Evolutionary conservation across 1,140 invertebrate species (phyloP).

Genomic region (Sinella curviseta): DNA sequence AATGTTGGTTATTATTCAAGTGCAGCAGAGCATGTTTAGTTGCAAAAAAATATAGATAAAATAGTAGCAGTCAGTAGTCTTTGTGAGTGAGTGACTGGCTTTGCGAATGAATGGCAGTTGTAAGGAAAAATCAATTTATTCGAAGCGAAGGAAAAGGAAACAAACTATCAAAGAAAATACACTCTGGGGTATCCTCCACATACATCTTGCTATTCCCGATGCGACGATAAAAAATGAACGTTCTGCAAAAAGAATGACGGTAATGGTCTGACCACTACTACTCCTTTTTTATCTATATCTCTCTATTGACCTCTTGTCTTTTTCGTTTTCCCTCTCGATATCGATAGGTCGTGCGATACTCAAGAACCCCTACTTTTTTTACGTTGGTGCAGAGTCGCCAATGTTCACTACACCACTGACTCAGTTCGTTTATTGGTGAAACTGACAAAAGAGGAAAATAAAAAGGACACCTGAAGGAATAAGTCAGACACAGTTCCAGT

Average conservation of each 20-base stretch:
- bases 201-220: neutral
- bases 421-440: neutral
- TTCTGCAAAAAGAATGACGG: neutral
- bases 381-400: too few relatives aligned
- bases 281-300: neutral
- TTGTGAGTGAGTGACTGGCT: neutral
- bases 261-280: neutral
- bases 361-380: too few relatives aligned
- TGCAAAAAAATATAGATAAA: neutral
- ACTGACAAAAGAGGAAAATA: neutral
- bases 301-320: neutral
- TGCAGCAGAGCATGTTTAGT: neutral
- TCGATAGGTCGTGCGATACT: neutral
- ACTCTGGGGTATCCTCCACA: neutral
- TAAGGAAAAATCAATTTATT: slow-evolving; percentile 22
- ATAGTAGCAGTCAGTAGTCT: too few relatives aligned
- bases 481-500: neutral
- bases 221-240: neutral
- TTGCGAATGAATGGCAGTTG: neutral
- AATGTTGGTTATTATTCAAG: neutral
- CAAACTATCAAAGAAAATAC: slow-evolving; percentile 23
- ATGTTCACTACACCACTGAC: neutral
- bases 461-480: neutral
- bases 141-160: neutral
- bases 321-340: neutral